Conservation (phyloP, 2,888 invertebrate species). For the Leptopilina drosophilae region DNA sequence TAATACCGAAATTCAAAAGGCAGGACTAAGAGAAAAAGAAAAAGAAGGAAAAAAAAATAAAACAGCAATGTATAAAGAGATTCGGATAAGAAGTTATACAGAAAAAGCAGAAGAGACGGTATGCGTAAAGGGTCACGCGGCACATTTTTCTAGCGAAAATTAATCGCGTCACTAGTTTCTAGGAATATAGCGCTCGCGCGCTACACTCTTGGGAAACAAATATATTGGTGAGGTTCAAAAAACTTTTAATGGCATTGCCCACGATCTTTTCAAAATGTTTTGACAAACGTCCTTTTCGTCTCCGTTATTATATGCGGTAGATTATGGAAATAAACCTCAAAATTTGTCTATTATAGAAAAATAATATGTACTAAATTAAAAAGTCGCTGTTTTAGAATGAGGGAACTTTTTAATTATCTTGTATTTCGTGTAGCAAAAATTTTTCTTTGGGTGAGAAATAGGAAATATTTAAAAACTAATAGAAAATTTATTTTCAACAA, state of each 20-base stretch:
- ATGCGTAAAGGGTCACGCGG: slow-evolving; percentile 54
- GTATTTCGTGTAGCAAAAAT: no score
- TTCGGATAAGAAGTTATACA: slow-evolving; percentile 45
- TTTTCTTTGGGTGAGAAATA: no score
- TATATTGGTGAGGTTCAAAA: slow-evolving; percentile 14
- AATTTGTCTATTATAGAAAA: not conserved
- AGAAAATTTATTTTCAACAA: no score
- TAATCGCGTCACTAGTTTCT: slow-evolving; percentile 61
- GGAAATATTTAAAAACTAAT: no score
- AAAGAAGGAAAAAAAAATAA: slow-evolving; percentile 35
- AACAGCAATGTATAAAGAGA: slow-evolving; percentile 42
- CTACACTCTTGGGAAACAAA: slow-evolving; percentile 38
- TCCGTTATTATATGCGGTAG: not conserved
- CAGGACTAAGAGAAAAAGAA: slow-evolving; percentile 32
- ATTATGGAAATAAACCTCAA: not conserved
- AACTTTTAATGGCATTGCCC: slow-evolving; percentile 8
- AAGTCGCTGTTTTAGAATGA: no score
- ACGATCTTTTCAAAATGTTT: slow-evolving; percentile 26
- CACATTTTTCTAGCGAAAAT: slow-evolving; percentile 61
- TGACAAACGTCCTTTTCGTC: not conserved
- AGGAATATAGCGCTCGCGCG: slow-evolving; percentile 53
- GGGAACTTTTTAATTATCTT: no score
- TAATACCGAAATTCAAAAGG: slow-evolving; percentile 63
- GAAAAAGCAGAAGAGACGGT: slow-evolving; percentile 56
- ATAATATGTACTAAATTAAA: no score